phyloP scores from a whole-genome alignment of 2,888 invertebrate species.

The Slavum lentiscoides region DNA sequence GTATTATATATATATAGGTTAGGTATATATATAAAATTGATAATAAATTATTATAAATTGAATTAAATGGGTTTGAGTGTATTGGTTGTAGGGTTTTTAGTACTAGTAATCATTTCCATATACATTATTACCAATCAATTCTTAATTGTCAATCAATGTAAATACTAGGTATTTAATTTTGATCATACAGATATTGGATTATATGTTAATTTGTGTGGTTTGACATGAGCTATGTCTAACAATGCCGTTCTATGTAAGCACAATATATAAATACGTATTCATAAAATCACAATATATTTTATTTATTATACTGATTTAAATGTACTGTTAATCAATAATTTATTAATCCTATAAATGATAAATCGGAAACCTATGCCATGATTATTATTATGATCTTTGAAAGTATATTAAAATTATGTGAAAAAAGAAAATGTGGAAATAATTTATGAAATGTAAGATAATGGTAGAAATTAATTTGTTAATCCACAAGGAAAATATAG shows the following conservation, averaged over 20 bases:
- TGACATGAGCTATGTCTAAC: constrained; percentile 6
- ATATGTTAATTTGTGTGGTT: neutral
- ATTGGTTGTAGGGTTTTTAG: constrained; percentile 4
- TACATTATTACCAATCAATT: neutral
- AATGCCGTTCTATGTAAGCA: constrained; percentile 15
- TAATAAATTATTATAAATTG: constrained; percentile 8
- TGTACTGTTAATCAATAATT: neutral
- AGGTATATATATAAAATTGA: neutral
- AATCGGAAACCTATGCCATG: no score
- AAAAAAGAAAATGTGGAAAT: no score
- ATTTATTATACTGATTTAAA: neutral
- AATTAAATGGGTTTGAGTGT: constrained; percentile 2
- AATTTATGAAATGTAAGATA: no score
- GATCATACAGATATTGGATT: neutral
- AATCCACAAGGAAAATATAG: no score
- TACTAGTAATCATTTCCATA: constrained; percentile 5
- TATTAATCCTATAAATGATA: no score
- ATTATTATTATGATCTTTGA: no score
- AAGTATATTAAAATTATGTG: no score
- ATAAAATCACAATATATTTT: neutral
- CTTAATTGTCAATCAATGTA: neutral
- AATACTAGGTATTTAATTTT: neutral
- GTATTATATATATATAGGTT: constrained; percentile 1
- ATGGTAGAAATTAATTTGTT: no score
- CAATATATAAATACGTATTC: neutral